phyloP scores from a whole-genome alignment of 2,113 vertebrate genomes.

The Antennarius striatus region DNA sequence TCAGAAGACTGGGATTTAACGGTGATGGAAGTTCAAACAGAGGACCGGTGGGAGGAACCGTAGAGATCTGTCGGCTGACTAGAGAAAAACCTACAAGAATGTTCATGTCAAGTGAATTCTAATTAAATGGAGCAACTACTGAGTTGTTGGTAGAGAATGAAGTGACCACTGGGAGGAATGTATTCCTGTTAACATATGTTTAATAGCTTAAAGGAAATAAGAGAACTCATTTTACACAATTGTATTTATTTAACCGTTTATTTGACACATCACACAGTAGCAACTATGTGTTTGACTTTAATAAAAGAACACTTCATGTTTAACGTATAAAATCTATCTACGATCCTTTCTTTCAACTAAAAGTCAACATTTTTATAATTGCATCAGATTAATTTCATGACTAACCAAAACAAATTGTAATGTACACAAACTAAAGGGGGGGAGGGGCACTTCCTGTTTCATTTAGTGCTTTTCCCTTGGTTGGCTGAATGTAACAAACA shows the following conservation, averaged over 20 bases:
- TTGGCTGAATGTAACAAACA: conserved; percentile 83
- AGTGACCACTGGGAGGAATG: too few species aligned
- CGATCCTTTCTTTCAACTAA: conserved; percentile 41
- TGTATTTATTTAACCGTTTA: conserved; percentile 62
- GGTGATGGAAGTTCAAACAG: too few species aligned
- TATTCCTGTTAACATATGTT: too few species aligned
- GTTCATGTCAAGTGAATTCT: too few species aligned
- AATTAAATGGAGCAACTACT: too few species aligned
- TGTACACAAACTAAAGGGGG: conserved; percentile 44
- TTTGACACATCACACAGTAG: conserved; percentile 44
- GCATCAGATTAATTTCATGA: conserved; percentile 33
- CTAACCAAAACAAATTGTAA: conserved; percentile 43
- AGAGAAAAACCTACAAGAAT: too few species aligned
- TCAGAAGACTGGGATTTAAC: background rate
- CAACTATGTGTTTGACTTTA: conserved; percentile 44
- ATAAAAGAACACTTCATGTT: conserved; percentile 49
- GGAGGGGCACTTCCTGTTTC: background rate
- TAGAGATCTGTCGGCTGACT: too few species aligned
- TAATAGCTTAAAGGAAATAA: too few species aligned
- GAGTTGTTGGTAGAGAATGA: too few species aligned
- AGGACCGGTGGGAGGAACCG: too few species aligned
- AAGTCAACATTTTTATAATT: conserved; percentile 46
- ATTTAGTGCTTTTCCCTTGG: conserved; percentile 71
- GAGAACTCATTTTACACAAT: too few species aligned
- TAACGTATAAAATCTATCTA: conserved; percentile 68